Evolutionary conservation across 2,888 invertebrate genomes (phyloP).

Genomic region (Drosophila trichaetosa): DNA sequence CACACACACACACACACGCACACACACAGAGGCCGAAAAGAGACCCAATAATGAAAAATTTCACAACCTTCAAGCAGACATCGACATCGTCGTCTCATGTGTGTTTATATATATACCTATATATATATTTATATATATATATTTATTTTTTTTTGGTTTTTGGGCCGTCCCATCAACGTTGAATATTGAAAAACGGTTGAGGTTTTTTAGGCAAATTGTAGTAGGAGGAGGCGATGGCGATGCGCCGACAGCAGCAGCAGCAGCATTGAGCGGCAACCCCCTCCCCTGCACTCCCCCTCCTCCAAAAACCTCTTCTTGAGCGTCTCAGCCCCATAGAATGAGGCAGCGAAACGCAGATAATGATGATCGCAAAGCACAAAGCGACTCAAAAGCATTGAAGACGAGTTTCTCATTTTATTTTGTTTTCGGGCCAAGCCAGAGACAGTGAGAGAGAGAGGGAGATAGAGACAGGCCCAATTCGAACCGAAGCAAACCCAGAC

Average conservation of each 20-base stretch:
- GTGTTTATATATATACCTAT: slow-evolving; percentile 7
- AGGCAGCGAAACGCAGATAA: slow-evolving; percentile 80
- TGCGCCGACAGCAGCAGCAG: slow-evolving; percentile 42
- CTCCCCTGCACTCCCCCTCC: background rate
- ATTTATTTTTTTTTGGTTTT: slow-evolving; percentile 46
- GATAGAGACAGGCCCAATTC: slow-evolving; percentile 50
- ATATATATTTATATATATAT: background rate
- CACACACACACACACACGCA: slow-evolving; percentile 19
- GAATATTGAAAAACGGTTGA: slow-evolving; percentile 80
- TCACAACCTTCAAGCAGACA: slow-evolving; percentile 77
- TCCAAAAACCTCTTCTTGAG: background rate
- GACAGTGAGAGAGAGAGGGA: background rate
- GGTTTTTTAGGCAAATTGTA: slow-evolving; percentile 78
- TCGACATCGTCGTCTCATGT: slow-evolving; percentile 37
- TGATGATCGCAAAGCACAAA: slow-evolving; percentile 80
- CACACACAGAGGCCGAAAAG: slow-evolving; percentile 40
- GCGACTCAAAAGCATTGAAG: slow-evolving; percentile 53
- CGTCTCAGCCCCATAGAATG: slow-evolving; percentile 69
- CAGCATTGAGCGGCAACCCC: slow-evolving; percentile 30
- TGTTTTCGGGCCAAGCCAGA: slow-evolving; percentile 67
- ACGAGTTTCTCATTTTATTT: slow-evolving; percentile 57
- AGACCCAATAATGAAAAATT: slow-evolving; percentile 81
- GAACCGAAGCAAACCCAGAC: slow-evolving; percentile 39
- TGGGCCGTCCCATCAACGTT: slow-evolving; percentile 61
- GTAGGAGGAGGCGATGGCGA: slow-evolving; percentile 75